Evolutionary conservation across 1,140 invertebrate species (phyloP).

Genomic region (Drosophila punjabiensis): DNA sequence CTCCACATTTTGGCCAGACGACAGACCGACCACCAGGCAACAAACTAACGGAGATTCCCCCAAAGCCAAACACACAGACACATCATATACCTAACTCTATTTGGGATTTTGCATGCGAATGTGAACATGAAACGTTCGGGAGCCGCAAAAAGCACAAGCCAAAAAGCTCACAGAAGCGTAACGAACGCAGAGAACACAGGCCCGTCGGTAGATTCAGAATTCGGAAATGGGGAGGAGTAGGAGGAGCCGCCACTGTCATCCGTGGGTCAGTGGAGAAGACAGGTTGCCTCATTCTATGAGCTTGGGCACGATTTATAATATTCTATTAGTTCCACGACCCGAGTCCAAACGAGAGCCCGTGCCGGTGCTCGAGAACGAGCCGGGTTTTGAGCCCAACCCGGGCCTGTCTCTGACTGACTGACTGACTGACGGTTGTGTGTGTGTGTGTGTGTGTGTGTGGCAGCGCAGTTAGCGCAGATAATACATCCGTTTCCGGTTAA

Average conservation of each 20-base stretch:
- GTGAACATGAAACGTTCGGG: conserved; percentile 60
- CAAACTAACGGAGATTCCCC: conserved; percentile 54
- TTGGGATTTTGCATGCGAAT: conserved; percentile 65
- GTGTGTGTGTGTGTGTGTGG: conserved; percentile 37
- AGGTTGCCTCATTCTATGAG: conserved; percentile 61
- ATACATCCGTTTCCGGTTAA: conserved; percentile 85
- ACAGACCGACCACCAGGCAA: conserved; percentile 45
- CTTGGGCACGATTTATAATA: conserved; percentile 75
- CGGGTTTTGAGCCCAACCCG: conserved; percentile 41
- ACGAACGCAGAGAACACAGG: conserved; percentile 59
- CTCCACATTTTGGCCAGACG: conserved; percentile 5
- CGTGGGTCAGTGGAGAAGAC: conserved; percentile 73
- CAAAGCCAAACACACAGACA: not conserved
- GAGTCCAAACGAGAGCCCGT: conserved; percentile 46
- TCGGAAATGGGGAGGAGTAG: conserved; percentile 19
- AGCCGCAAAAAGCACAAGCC: conserved; percentile 77
- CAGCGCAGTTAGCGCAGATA: conserved; percentile 85
- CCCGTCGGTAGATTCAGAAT: conserved; percentile 17
- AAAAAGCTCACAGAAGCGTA: conserved; percentile 78
- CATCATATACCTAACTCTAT: conserved; percentile 27
- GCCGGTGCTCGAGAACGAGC: conserved; percentile 22
- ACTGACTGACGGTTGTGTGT: conserved; percentile 17
- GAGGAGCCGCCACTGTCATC: conserved; percentile 48
- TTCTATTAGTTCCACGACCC: conserved; percentile 84
- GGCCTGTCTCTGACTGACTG: conserved; percentile 28